Evolutionary conservation across 2,888 invertebrate genomes (phyloP).

Genomic region (Serripes groenlandicus): DNA sequence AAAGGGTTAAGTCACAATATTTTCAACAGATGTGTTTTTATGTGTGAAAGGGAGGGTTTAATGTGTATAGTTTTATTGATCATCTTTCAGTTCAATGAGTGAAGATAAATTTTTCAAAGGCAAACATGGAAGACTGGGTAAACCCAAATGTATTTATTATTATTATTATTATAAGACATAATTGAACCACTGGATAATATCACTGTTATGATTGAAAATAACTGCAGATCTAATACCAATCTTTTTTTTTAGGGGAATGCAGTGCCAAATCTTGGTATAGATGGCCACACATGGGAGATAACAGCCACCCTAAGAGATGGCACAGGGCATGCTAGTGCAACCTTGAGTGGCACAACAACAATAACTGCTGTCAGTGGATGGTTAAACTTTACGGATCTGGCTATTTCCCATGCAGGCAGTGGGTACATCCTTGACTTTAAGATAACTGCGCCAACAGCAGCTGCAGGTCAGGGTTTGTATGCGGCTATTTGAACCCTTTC

Average conservation of each 20-base stretch:
- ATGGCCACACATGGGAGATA: constrained; percentile 77
- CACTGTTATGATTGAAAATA: background rate
- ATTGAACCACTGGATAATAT: background rate
- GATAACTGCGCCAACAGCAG: constrained; percentile 66
- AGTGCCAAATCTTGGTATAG: constrained; percentile 71
- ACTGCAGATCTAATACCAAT: background rate
- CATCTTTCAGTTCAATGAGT: no score
- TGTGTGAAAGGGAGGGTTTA: no score
- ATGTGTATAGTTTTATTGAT: no score
- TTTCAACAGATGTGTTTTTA: no score
- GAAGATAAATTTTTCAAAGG: no score
- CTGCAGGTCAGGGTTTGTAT: background rate
- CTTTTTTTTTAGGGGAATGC: constrained; percentile 29
- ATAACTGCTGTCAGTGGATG: constrained; percentile 76
- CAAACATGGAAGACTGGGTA: no score
- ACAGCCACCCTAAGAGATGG: constrained; percentile 72
- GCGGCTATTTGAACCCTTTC: background rate
- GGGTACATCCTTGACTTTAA: constrained; percentile 77
- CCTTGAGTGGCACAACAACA: constrained; percentile 72
- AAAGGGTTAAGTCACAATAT: no score
- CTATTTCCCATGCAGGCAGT: constrained; percentile 75
- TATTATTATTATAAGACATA: background rate
- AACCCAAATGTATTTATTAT: no score
- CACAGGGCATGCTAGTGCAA: constrained; percentile 68
- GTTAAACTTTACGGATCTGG: constrained; percentile 82